Base-by-base conservation (phyloP, 2,888 invertebrate species). In the Athripsodes cinereus region DNA sequence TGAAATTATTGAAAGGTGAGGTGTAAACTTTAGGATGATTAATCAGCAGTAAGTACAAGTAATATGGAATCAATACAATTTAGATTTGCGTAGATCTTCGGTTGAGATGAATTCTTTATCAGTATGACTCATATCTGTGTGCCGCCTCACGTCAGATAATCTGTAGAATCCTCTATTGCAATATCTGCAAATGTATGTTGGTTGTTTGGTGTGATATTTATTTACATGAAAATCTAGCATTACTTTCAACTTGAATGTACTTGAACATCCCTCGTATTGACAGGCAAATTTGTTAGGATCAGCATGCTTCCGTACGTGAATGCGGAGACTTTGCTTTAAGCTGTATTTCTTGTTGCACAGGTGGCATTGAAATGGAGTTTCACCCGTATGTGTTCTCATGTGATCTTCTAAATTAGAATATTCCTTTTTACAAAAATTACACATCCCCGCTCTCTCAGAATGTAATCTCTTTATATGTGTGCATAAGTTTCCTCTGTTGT, bases 361-460 rank as follows among this genome's bases (percentile, higher is more conserved):
- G 22, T 69, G 69, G 64, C 79, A 79, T 1, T 66, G 61, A 64
- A 71, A 76, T 0, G 76, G 75, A 44, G 71, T 79, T 63, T 81
- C 81, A 0, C 82, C 82, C 0, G 80, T 81, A 62, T 83, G 83
- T 61, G 78, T 78, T 1, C 78, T 69, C 79, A 81, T 79, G 62
- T 83, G 83, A 1, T 74, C 76, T 53, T 76, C 76, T 19, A 83
- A 65, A 65, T 83, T 78, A 0, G 82, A 73, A 64, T 78, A 82
- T 6, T 76, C 74, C 66, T 81, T 82, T 8, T 73, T 66, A 64
- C 83, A 83, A 6, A 80, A 66, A 0, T 67, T 69, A 65, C 83
- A 83, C 2, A 75, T 69, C 0, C 61, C 60, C 5, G 63, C 60
- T 13, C 16, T 53, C 19, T 54, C 54, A 1, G 63, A 63, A 52